Conservation (phyloP, 2,888 invertebrate species). For the Sthenelais limicola region DNA sequence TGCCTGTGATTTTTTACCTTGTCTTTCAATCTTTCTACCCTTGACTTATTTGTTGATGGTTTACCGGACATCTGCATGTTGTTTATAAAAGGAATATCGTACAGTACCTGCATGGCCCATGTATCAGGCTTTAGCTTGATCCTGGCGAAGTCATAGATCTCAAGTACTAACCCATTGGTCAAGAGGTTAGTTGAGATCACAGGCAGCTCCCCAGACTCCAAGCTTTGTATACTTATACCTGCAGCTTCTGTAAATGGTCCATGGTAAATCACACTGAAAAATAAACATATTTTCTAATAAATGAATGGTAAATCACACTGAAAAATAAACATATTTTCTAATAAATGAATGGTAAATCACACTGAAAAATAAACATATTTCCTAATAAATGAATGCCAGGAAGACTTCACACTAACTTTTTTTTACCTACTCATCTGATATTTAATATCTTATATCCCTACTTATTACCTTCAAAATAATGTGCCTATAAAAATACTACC, state of each 20-base stretch:
- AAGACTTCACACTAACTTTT: too few relatives aligned
- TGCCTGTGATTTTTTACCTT: constrained; percentile 1
- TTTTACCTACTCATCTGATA: too few relatives aligned
- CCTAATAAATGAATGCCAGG: too few relatives aligned
- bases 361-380: too few relatives aligned
- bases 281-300: too few relatives aligned
- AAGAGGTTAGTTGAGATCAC: not conserved
- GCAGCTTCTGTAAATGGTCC: not conserved
- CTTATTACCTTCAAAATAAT: too few relatives aligned
- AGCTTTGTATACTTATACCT: not conserved
- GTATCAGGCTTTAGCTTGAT: not conserved
- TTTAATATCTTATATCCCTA: too few relatives aligned
- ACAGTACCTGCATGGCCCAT: not conserved
- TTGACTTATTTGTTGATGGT: not conserved
- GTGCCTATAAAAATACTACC: too few relatives aligned
- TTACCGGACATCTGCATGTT: not conserved
- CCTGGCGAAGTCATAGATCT: not conserved
- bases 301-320: too few relatives aligned
- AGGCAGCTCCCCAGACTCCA: not conserved
- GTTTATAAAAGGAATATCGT: not conserved
- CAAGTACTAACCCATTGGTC: constrained; percentile 6
- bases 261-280: not conserved
- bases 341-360: too few relatives aligned
- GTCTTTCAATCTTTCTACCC: not conserved
- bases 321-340: too few relatives aligned